Conservation (phyloP, 1,140 invertebrate species). For the Eulimnadia texana region DNA sequence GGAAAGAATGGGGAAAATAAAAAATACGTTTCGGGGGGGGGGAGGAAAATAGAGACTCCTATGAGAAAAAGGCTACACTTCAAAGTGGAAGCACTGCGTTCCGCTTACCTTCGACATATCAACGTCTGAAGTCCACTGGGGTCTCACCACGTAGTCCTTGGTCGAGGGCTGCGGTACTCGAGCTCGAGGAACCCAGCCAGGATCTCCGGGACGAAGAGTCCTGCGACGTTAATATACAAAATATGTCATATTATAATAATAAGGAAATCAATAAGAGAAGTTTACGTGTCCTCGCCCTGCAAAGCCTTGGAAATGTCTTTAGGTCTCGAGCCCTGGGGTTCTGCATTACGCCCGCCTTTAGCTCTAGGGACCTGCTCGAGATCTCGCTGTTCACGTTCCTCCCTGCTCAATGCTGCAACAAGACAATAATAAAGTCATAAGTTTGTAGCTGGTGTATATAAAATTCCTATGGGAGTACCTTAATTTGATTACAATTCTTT, state of each 20-base stretch:
- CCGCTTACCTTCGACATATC: constrained; percentile 53
- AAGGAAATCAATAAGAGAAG: constrained; percentile 14
- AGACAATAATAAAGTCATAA: constrained; percentile 16
- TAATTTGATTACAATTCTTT: too few species aligned
- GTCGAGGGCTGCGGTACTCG: constrained; percentile 87
- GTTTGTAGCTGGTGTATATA: neutral
- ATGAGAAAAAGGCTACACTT: too few species aligned
- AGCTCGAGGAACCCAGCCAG: constrained; percentile 86
- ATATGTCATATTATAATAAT: constrained; percentile 4
- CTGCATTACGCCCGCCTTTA: constrained; percentile 38
- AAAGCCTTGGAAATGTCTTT: constrained; percentile 46
- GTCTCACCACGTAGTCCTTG: constrained; percentile 91
- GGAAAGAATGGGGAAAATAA: too few species aligned
- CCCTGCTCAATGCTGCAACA: constrained; percentile 51
- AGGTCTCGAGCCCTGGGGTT: too few species aligned
- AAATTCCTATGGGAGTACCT: too few species aligned
- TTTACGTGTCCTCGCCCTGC: constrained; percentile 42
- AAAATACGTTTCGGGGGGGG: too few species aligned
- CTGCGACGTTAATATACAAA: constrained; percentile 20
- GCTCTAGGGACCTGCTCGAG: constrained; percentile 68
- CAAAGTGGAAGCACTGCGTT: constrained; percentile 42
- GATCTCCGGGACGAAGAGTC: constrained; percentile 72
- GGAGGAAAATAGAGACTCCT: too few species aligned
- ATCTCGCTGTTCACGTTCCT: constrained; percentile 81
- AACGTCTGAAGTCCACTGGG: constrained; percentile 74